phyloP scores from a whole-genome alignment of 2,113 vertebrate genomes.

The Anolis sagrei region DNA sequence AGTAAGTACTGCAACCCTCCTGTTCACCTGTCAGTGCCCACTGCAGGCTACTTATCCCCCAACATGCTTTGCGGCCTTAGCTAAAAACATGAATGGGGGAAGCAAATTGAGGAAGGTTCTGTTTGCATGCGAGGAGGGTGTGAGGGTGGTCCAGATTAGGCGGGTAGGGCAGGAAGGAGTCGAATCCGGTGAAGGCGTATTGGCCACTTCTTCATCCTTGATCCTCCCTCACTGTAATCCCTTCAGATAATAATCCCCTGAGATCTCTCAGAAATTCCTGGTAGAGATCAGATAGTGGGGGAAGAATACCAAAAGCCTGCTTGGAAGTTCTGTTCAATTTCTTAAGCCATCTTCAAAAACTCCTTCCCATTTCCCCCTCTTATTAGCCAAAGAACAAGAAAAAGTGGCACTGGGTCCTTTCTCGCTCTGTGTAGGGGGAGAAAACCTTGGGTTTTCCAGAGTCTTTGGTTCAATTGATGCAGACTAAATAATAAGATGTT shows the following conservation, averaged over 20 bases:
- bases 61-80: constrained; percentile 8
- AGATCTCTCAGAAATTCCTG: background rate
- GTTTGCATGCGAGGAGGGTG: background rate
- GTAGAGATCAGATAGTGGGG: background rate
- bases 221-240: background rate
- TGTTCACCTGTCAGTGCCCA: background rate
- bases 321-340: background rate
- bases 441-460: too few species aligned
- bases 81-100: background rate
- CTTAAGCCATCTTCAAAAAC: too few species aligned
- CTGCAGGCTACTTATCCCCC: background rate
- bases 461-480: too few species aligned
- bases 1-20: constrained; percentile 67
- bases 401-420: too few species aligned
- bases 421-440: too few species aligned
- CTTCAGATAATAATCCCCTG: background rate
- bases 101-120: background rate
- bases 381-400: too few species aligned
- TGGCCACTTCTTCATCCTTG: background rate
- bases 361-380: too few species aligned
- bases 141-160: background rate
- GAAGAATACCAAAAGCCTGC: too few species aligned
- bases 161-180: background rate
- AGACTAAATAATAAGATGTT: too few species aligned
- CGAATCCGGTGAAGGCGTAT: background rate